These are phyloP conservation scores for Anhinga anhinga DNA, from an alignment of 2,113 vertebrate genomes.

Conservation along the genomic window DNA sequence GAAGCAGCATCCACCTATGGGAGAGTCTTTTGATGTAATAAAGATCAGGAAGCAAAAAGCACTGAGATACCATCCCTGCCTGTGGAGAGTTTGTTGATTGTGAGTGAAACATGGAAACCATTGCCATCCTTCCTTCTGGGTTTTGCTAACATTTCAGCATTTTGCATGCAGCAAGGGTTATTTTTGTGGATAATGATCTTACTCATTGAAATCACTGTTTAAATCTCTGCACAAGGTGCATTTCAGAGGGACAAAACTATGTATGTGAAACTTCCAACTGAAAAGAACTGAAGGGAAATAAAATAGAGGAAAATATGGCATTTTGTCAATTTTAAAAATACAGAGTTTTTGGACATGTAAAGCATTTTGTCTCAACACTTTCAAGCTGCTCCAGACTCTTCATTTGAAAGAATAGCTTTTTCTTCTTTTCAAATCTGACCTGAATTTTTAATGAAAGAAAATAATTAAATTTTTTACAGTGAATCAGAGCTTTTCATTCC, in stretches of 20 bases:
- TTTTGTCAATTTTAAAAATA: neutral
- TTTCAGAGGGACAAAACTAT: neutral
- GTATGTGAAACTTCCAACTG: neutral
- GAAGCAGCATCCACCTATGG: neutral
- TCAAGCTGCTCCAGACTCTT: neutral
- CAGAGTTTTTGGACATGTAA: neutral
- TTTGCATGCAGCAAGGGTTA: neutral
- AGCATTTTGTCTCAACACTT: neutral
- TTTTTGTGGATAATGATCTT: neutral
- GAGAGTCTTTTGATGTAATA: neutral
- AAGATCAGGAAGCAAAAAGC: neutral
- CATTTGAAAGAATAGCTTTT: neutral
- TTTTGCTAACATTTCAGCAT: neutral
- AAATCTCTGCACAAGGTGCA: neutral
- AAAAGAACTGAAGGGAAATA: neutral
- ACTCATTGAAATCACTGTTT: neutral
- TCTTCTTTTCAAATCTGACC: neutral
- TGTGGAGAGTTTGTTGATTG: neutral
- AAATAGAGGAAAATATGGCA: accelerated
- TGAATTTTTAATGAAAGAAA: neutral
- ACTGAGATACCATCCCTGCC: neutral
- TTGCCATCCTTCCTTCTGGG: neutral
- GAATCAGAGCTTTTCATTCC: neutral
- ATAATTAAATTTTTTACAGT: neutral
- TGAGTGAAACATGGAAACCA: neutral